These are phyloP conservation scores for Macrophya alboannulata DNA, from an alignment of 2,888 invertebrate species.

Conservation along the genomic window DNA sequence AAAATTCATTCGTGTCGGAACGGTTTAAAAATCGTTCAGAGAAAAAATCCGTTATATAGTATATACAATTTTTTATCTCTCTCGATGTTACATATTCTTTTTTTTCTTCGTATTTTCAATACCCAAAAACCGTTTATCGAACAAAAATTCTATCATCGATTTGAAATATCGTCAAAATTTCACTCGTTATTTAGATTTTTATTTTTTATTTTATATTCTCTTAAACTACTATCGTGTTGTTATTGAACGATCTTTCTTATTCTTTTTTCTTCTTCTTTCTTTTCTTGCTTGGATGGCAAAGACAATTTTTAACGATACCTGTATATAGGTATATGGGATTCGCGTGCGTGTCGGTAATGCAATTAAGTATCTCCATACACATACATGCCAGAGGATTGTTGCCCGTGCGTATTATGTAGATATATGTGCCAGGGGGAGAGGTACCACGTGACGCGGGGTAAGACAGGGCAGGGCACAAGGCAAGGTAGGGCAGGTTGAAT, in stretches of 20 bases:
- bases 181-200: no score
- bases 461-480: neutral
- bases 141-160: no score
- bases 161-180: no score
- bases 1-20: neutral
- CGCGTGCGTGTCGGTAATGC: constrained; percentile 14
- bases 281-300: neutral
- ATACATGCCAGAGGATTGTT: constrained; percentile 18
- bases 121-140: no score
- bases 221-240: neutral
- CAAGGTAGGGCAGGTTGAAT: neutral
- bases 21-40: neutral
- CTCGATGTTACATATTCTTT: no score
- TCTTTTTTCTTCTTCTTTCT: neutral
- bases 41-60: neutral
- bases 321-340: no score
- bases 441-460: neutral
- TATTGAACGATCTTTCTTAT: neutral
- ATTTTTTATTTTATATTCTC: no score
- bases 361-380: neutral
- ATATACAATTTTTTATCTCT: no score
- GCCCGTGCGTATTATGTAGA: neutral
- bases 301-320: neutral
- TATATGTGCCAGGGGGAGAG: neutral
- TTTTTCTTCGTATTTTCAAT: neutral